Evolutionary conservation across 2,797 vertebrate genomes (phyloP).

Genomic region (Petrocephalus schoutedeni): DNA sequence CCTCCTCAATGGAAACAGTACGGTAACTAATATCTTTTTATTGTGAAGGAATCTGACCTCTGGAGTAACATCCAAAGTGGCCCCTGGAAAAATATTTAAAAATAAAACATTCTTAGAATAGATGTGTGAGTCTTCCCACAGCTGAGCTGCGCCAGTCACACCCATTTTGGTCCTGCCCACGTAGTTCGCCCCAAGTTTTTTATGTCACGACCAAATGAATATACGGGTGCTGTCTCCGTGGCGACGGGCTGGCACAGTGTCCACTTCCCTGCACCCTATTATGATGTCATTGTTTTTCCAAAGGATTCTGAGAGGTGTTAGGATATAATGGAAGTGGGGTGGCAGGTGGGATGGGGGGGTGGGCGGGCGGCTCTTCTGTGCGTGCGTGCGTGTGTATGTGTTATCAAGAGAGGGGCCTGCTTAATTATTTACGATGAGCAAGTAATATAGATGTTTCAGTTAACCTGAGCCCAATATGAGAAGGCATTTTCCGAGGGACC

Average conservation of each 20-base stretch:
- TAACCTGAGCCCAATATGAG: slow-evolving; percentile 4
- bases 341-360: not conserved
- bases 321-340: not conserved
- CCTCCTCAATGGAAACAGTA: not conserved
- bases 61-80: not conserved
- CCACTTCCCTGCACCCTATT: not conserved
- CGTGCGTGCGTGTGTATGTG: not conserved
- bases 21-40: not conserved
- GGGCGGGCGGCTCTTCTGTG: not conserved
- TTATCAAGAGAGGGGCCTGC: not conserved
- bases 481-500: slow-evolving; percentile 10
- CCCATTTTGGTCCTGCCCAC: not conserved
- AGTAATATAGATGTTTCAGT: slow-evolving; percentile 17
- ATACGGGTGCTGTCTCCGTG: not conserved
- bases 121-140: not conserved
- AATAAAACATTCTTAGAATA: not conserved
- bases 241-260: not conserved
- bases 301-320: not conserved
- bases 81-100: not conserved
- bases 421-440: not conserved
- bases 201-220: not conserved
- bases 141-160: not conserved
- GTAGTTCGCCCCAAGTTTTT: not conserved
- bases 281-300: slow-evolving; percentile 13
- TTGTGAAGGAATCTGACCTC: not conserved